Percentiles rank a stretch among this genome's conserved stretches.
Evolutionary conservation across 2,888 invertebrate species (phyloP).

Genomic region (Azorinus chamasolen): DNA sequence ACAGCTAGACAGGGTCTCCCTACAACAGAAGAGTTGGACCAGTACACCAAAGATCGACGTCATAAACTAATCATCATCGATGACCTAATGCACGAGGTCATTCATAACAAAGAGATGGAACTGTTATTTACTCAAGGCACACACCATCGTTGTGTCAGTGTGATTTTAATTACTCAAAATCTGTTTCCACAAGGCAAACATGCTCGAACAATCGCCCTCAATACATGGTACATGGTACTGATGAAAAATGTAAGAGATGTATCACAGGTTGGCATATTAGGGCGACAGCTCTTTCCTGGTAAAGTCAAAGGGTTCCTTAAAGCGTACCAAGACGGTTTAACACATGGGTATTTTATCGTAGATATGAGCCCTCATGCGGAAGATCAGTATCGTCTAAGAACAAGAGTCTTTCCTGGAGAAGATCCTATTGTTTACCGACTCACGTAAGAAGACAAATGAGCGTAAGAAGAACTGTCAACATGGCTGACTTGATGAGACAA

Average conservation of each 20-base stretch:
- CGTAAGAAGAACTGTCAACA: slow-evolving; percentile 5
- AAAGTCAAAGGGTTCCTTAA: slow-evolving; percentile 22
- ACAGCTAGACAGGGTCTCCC: slow-evolving; percentile 22
- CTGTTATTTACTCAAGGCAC: slow-evolving; percentile 34
- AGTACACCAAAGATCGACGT: slow-evolving; percentile 27
- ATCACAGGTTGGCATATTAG: slow-evolving; percentile 7
- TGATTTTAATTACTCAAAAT: slow-evolving; percentile 18
- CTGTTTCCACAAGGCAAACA: slow-evolving; percentile 13
- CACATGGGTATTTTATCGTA: slow-evolving; percentile 24
- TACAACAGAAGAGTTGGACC: slow-evolving; percentile 22
- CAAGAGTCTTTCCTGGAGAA: slow-evolving; percentile 20
- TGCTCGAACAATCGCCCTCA: slow-evolving; percentile 42
- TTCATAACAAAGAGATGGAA: slow-evolving; percentile 26
- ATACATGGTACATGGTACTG: slow-evolving; percentile 31
- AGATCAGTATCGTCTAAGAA: slow-evolving; percentile 22
- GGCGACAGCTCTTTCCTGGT: slow-evolving; percentile 15
- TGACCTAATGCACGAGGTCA: slow-evolving; percentile 36
- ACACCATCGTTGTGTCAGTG: slow-evolving; percentile 29
- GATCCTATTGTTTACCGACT: slow-evolving; percentile 21
- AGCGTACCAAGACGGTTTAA: slow-evolving; percentile 23
- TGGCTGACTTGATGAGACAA: slow-evolving; percentile 28
- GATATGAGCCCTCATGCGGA: slow-evolving; percentile 20
- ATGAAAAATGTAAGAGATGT: slow-evolving; percentile 23
- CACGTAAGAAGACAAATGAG: slow-evolving; percentile 22
- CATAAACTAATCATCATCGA: slow-evolving; percentile 35